phyloP scores from a whole-genome alignment of 2,888 invertebrate genomes.

The Dolichomitus sp. region DNA sequence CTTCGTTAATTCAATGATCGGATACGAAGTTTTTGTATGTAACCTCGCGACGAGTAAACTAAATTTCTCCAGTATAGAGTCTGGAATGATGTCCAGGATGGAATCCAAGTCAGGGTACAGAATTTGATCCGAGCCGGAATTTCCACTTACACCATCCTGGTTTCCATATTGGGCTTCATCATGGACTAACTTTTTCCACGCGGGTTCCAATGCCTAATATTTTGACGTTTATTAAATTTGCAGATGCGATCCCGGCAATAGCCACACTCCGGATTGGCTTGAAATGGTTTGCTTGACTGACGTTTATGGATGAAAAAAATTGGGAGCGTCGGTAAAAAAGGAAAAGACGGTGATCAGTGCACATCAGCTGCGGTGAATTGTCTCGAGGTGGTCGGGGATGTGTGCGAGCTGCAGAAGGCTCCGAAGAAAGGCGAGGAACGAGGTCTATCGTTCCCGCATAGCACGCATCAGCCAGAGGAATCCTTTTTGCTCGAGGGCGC shows the following conservation, averaged over 20 bases:
- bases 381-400: conserved; percentile 12
- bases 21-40: not conserved
- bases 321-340: conserved; percentile 5
- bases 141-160: too few species aligned
- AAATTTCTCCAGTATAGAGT: too few species aligned
- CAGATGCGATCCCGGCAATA: not conserved
- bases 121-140: too few species aligned
- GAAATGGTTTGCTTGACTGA: conserved; percentile 4
- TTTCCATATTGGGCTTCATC: too few species aligned
- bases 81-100: too few species aligned
- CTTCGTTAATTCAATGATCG: not conserved
- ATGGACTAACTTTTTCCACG: too few species aligned
- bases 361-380: conserved; percentile 26
- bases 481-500: conserved; percentile 59
- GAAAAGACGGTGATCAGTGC: not conserved
- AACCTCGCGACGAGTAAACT: not conserved
- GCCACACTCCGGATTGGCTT: not conserved
- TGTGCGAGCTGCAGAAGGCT: not conserved
- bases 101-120: too few species aligned
- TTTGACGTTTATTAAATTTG: conserved; percentile 1
- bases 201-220: not conserved
- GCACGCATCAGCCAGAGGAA: conserved; percentile 41
- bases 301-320: conserved; percentile 16
- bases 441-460: not conserved
- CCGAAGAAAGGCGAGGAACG: conserved; percentile 14